phyloP scores from a whole-genome alignment of 2,888 invertebrate species.

The Yponomeuta plumbellus region DNA sequence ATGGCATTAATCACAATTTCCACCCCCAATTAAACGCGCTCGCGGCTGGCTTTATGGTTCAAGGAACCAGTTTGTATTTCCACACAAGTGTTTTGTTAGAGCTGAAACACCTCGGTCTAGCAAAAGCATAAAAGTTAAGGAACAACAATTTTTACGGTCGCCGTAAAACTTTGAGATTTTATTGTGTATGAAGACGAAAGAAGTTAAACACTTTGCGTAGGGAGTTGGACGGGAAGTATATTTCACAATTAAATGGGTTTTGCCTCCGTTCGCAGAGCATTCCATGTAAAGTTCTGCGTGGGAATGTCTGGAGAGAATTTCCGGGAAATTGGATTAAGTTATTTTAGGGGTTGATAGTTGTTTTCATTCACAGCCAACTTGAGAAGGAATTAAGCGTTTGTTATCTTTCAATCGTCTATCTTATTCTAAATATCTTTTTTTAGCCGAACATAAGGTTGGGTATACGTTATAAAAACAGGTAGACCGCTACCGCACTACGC shows the following conservation, averaged over 20 bases:
- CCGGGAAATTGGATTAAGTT: slow-evolving; percentile 5
- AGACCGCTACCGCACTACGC: slow-evolving; percentile 19
- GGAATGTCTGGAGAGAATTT: slow-evolving; percentile 1
- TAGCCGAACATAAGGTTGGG: no score
- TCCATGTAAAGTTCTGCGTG: neutral
- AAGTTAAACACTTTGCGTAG: slow-evolving; percentile 7
- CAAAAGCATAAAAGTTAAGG: slow-evolving; percentile 20
- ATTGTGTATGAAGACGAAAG: slow-evolving; percentile 27
- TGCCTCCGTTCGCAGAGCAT: neutral
- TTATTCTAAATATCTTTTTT: neutral
- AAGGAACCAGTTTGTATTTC: slow-evolving; percentile 30
- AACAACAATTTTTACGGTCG: slow-evolving; percentile 55
- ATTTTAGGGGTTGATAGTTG: slow-evolving; percentile 5
- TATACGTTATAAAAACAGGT: neutral
- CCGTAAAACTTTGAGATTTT: slow-evolving; percentile 46
- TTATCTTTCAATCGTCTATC: neutral
- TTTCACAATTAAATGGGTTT: slow-evolving; percentile 2
- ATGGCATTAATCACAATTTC: slow-evolving; percentile 73
- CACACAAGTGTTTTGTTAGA: slow-evolving; percentile 8
- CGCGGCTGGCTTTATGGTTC: slow-evolving; percentile 40
- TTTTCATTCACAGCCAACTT: slow-evolving; percentile 9
- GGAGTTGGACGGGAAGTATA: neutral
- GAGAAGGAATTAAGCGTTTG: neutral
- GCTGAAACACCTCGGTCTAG: neutral
- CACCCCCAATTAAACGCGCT: slow-evolving; percentile 71